phyloP scores from a whole-genome alignment of 2,113 vertebrate species.

The Cinclus cinclus region DNA sequence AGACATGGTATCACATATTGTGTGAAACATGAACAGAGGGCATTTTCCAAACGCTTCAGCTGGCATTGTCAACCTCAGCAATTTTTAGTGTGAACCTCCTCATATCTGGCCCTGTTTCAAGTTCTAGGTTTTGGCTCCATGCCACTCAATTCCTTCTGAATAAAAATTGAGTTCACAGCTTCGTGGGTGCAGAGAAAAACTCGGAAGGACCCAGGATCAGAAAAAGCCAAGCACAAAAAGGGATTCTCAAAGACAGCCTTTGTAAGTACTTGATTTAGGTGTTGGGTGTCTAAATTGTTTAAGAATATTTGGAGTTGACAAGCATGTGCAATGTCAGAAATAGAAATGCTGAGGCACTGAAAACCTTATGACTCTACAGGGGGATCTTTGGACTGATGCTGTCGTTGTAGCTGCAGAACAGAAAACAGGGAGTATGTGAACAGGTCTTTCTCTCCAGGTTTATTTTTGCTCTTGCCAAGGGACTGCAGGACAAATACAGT shows the following conservation, averaged over 20 bases:
- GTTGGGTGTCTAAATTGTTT: not conserved
- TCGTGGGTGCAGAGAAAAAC: not conserved
- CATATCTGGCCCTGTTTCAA: not conserved
- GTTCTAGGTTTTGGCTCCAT: not conserved
- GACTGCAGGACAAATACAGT: conserved; percentile 53
- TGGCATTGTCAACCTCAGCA: not conserved
- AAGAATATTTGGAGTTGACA: not conserved
- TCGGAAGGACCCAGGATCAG: not conserved
- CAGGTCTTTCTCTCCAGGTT: conserved; percentile 41
- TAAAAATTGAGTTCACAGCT: not conserved
- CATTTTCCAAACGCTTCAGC: not conserved
- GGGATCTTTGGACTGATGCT: conserved; percentile 7
- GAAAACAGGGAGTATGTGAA: not conserved
- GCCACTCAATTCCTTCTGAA: not conserved
- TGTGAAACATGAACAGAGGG: not conserved
- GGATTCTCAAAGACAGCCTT: not conserved
- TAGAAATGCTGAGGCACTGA: conserved; percentile 33
- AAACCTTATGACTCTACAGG: conserved; percentile 28
- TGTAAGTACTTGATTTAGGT: not conserved
- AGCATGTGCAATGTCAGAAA: not conserved
- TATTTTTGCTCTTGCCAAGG: conserved; percentile 37
- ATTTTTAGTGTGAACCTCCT: not conserved
- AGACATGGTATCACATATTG: not conserved
- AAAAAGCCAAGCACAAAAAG: not conserved
- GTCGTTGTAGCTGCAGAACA: conserved; percentile 2